These are phyloP conservation scores for Anoncus sp. DNA, from an alignment of 2,888 invertebrate species.

Conservation along the genomic window DNA sequence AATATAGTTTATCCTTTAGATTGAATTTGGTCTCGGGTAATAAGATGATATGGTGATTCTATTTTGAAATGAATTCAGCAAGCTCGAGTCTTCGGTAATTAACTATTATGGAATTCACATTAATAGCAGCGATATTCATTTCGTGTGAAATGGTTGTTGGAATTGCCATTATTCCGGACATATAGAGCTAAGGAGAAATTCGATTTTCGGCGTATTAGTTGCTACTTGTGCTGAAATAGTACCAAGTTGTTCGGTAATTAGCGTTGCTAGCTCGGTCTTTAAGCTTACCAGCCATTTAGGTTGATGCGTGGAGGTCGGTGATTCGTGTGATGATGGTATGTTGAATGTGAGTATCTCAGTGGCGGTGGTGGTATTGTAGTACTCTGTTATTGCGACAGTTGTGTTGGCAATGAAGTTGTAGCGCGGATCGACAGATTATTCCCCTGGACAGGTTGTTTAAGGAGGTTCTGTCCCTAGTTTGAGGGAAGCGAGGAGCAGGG, in stretches of 20 bases:
- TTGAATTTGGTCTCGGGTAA: conserved; percentile 7
- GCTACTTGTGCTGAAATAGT: not conserved
- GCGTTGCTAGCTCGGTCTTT: not conserved
- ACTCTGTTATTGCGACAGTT: too few relatives aligned
- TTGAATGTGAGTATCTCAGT: too few relatives aligned
- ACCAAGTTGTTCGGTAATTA: conserved; percentile 2
- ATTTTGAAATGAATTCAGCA: conserved; percentile 18
- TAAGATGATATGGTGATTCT: conserved; percentile 42
- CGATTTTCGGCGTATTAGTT: conserved; percentile 10
- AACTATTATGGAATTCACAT: conserved; percentile 51
- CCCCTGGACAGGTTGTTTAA: too few relatives aligned
- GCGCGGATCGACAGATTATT: too few relatives aligned
- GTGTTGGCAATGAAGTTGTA: too few relatives aligned
- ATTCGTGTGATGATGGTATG: too few relatives aligned
- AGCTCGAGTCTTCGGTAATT: conserved; percentile 33
- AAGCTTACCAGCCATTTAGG: not conserved
- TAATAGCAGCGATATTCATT: conserved; percentile 30
- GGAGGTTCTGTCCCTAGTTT: too few relatives aligned
- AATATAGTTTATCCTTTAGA: conserved; percentile 45
- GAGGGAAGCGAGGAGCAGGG: too few relatives aligned
- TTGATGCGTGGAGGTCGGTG: too few relatives aligned
- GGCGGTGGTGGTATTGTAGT: too few relatives aligned
- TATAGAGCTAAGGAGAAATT: not conserved
- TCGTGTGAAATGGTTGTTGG: too few relatives aligned
- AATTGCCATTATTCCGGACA: not conserved